Conservation (phyloP, 2,888 invertebrate species). For the Plebejus anna region DNA sequence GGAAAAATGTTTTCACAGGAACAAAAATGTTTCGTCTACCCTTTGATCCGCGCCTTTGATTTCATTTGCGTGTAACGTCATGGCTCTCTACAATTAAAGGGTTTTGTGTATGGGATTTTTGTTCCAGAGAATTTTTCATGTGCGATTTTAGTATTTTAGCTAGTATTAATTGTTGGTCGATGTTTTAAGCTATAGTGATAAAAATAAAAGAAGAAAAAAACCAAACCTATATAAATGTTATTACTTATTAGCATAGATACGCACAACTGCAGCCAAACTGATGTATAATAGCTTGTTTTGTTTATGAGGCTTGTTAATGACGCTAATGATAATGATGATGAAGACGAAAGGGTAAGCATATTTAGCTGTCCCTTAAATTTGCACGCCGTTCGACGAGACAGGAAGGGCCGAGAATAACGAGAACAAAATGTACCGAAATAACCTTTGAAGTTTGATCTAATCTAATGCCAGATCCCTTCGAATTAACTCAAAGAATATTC, state of each 20-base stretch:
- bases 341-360: slow-evolving; percentile 30
- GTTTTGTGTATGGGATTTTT: background rate
- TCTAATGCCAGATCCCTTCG: slow-evolving; percentile 48
- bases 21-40: slow-evolving; percentile 22
- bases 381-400: slow-evolving; percentile 68
- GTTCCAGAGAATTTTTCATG: background rate
- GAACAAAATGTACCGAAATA: slow-evolving; percentile 74
- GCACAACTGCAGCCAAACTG: too few species aligned
- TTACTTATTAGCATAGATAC: too few species aligned
- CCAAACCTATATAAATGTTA: too few species aligned
- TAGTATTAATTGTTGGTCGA: background rate
- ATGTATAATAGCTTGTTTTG: background rate
- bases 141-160: background rate
- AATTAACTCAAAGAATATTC: slow-evolving; percentile 39
- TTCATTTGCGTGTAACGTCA: slow-evolving; percentile 5
- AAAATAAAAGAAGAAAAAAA: too few species aligned
- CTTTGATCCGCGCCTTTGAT: slow-evolving; percentile 21
- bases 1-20: slow-evolving; percentile 47
- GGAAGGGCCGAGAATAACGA: slow-evolving; percentile 73
- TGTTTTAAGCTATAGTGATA: too few species aligned
- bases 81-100: background rate
- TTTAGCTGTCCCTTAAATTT: slow-evolving; percentile 67
- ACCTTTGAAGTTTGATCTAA: slow-evolving; percentile 49
- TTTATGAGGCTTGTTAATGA: background rate
- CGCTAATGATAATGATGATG: background rate